These are phyloP conservation scores for Calliopsis andreniformis DNA, from an alignment of 1,140 invertebrate species.

Conservation along the genomic window DNA sequence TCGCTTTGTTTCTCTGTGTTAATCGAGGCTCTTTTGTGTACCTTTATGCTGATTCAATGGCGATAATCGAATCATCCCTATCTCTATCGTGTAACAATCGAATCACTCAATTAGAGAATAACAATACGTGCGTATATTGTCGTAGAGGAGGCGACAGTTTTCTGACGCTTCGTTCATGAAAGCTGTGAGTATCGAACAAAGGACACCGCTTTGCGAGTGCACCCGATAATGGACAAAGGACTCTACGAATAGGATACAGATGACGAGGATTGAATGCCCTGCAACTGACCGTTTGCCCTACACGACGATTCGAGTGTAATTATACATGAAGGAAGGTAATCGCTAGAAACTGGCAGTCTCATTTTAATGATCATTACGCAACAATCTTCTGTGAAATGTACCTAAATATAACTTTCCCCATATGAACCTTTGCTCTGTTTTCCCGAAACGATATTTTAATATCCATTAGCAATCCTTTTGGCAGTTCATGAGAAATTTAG, in stretches of 20 bases:
- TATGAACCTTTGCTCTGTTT: too few species aligned
- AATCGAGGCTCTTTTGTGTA: too few species aligned
- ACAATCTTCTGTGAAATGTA: not conserved
- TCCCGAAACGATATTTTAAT: too few species aligned
- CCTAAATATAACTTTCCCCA: too few species aligned
- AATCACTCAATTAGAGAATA: slow-evolving; percentile 59
- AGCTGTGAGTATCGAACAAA: slow-evolving; percentile 57
- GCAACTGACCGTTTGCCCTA: slow-evolving; percentile 39
- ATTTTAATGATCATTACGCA: not conserved
- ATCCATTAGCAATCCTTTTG: too few species aligned
- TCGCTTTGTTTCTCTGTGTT: too few species aligned
- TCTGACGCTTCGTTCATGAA: slow-evolving; percentile 60
- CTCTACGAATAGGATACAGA: slow-evolving; percentile 55
- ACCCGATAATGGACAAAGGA: slow-evolving; percentile 64
- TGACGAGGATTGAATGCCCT: slow-evolving; percentile 49
- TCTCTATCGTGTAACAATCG: slow-evolving; percentile 45
- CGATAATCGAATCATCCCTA: slow-evolving; percentile 34
- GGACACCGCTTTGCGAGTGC: slow-evolving; percentile 61
- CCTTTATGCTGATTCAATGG: not conserved
- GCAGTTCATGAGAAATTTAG: too few species aligned
- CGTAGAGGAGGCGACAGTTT: slow-evolving; percentile 51
- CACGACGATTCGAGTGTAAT: slow-evolving; percentile 56
- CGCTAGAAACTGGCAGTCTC: slow-evolving; percentile 6
- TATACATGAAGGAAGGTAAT: slow-evolving; percentile 56
- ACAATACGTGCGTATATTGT: slow-evolving; percentile 47